These are phyloP conservation scores for Bos javanicus DNA, from an alignment of 2,113 vertebrate genomes.

Conservation along the genomic window DNA sequence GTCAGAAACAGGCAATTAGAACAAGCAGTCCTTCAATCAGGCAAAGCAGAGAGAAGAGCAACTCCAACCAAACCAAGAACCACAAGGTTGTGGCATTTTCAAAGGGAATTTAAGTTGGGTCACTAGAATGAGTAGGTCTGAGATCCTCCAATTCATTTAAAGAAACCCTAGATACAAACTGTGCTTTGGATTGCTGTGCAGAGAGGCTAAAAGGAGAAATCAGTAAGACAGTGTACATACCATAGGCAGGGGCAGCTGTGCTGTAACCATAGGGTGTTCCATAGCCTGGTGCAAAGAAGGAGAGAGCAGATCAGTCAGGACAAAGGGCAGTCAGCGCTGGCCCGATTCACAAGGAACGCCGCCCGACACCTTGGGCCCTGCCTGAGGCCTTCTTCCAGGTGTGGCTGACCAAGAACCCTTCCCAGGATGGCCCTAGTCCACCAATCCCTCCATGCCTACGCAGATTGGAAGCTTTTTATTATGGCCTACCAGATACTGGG, in stretches of 20 bases:
- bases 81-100: slow-evolving; percentile 86
- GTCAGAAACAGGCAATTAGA: slow-evolving; percentile 86
- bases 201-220: slow-evolving; percentile 28
- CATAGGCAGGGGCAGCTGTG: slow-evolving; percentile 95
- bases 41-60: slow-evolving; percentile 86
- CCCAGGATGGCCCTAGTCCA: not conserved
- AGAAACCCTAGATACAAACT: slow-evolving; percentile 61
- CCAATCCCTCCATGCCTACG: not conserved
- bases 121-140: slow-evolving; percentile 71
- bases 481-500: not conserved
- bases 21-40: slow-evolving; percentile 85
- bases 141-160: slow-evolving; percentile 70
- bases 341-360: not conserved
- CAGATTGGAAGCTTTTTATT: not conserved
- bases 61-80: slow-evolving; percentile 88
- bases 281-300: slow-evolving; percentile 87
- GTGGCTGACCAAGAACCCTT: not conserved
- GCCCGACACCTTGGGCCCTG: not conserved
- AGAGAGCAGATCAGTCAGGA: slow-evolving; percentile 35
- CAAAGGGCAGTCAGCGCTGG: not conserved
- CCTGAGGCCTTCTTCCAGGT: not conserved
- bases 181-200: slow-evolving; percentile 69
- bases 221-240: slow-evolving; percentile 85
- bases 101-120: slow-evolving; percentile 67
- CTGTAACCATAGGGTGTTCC: slow-evolving; percentile 96